Evolutionary conservation across 1,140 invertebrate species (phyloP).

Genomic region (Hetaerina americana): DNA sequence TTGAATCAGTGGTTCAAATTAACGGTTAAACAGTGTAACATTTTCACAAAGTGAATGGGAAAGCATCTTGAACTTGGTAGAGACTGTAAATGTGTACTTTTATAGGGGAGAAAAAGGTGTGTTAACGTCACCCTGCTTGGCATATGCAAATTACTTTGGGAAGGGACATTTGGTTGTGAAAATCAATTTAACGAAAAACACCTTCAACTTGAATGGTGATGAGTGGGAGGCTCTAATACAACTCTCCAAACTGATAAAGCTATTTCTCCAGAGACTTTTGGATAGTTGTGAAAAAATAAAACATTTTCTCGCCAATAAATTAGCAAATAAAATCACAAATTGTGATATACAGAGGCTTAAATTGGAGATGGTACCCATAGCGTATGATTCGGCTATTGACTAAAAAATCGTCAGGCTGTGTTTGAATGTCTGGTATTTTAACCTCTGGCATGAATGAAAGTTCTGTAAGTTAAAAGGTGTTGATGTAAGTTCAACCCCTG

Average conservation of each 20-base stretch:
- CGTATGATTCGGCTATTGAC: too few relatives aligned
- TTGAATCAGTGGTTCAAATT: background rate
- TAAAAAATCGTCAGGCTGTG: background rate
- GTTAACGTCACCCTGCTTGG: background rate
- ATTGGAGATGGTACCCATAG: too few relatives aligned
- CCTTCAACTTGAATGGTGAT: too few relatives aligned
- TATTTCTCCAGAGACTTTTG: background rate
- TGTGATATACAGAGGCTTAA: background rate
- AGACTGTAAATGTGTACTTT: background rate
- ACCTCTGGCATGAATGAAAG: background rate
- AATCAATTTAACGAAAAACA: background rate
- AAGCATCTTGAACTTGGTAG: background rate
- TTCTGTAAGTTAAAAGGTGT: too few relatives aligned
- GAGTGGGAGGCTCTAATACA: too few relatives aligned
- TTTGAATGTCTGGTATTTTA: background rate
- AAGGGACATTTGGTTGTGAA: background rate
- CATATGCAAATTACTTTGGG: background rate
- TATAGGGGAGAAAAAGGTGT: background rate
- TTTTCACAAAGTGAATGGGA: background rate
- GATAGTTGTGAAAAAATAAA: background rate
- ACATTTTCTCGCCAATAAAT: background rate
- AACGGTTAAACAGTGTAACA: background rate
- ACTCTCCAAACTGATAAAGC: background rate
- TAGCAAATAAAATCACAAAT: background rate
- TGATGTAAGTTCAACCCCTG: too few relatives aligned